Evolutionary conservation across 2,797 vertebrate species (phyloP), one percentile per base, ranked within the genome.

Genomic region (Lutjanus argentimaculatus): DNA sequence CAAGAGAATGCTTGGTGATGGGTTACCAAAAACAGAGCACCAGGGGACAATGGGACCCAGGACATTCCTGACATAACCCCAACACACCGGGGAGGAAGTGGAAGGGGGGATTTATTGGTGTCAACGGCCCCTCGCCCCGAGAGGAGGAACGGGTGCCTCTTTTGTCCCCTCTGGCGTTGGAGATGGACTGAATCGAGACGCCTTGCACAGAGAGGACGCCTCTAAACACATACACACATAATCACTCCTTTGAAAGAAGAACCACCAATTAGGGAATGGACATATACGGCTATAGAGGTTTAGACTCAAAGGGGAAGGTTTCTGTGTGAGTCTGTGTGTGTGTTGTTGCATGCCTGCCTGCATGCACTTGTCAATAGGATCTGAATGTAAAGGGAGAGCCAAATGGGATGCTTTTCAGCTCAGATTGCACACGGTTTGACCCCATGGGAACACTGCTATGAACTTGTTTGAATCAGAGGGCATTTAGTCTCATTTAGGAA

Each of bases 1-100:
- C 68, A 90, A 17, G 89, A 92, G 92, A 94, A 94, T 93, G 92
- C 91, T 87, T 92, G 94, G 93, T 95, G 95, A 95, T 88, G 90
- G 94, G 91, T 95, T 94, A 95, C 94, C 94, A 94, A 93, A 94
- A 94, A 94, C 94, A 94, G 93, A 94, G 89, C 87, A 91, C 88
- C 68, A 25, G 84, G 84, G 88, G 89, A 93, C 94, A 94, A 95
- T 94, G 82, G 91, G 92, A 92, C 89, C 82, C 87, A 85, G 93
- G 94, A 95, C 92, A 95, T 95, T 95, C 95, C 94, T 95, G 93
- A 94, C 93, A 95, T 95, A 94, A 95, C 95, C 94, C 92, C 91
- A 91, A 91, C 93, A 95, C 95, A 93, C 93, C 90, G 84, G 91
- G 92, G 93, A 94, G 92, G 93, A 95, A 93, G 92, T 92, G 83